Base-by-base conservation (phyloP, 1,140 invertebrate genomes). In the Formica exsecta region DNA sequence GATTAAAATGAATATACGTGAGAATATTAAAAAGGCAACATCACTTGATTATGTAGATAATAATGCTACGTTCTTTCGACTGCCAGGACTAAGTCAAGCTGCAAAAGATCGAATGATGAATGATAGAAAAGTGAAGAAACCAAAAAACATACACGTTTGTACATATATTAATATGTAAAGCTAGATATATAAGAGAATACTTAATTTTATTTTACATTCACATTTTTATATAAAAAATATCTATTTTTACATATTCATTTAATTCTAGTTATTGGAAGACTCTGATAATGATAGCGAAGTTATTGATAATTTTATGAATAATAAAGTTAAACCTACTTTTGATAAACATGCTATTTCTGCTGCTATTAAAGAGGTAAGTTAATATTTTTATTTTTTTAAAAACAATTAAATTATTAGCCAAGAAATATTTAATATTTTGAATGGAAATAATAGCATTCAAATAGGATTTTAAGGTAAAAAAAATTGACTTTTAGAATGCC, bases 131-230 rank as follows among this genome's bases (percentile, higher is more conserved):
- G 0, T 38, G 1, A 80, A 29, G 16, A 7, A 6, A 48, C 88
- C 89, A 80, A n/a, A 7, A 44, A 90, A 90, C 25, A 5, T 2
- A 54, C 6, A 85, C 51, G 85, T 90, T 25, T 85, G 86, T 85
- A 48, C 4, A 84, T 48, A 79, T 81, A 4, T 36, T 19, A 36
- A 7, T 61, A 3, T n/a, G 19, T 51, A 51, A 19, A 51, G 16
- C 4, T 51, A 51, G 16, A 4, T 65, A 25, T 61, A n/a, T 61
- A 13, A 51, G 7, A 41, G 6, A 32, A 71, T 66, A 54, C 70
- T 61, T 48, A 32, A 66, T 76, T 41, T 29, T 54, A 51, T 25
- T 54, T n/a, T 54, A 70, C 7, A 51, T 5, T 7, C 61, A 36
- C 48, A 74, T 70, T 36, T 62, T 54, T 36, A 25, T 57, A 57